Evolutionary conservation across 2,888 invertebrate species (phyloP), one percentile per base, ranked within the genome.

Genomic region (Thymelicus sylvestris): DNA sequence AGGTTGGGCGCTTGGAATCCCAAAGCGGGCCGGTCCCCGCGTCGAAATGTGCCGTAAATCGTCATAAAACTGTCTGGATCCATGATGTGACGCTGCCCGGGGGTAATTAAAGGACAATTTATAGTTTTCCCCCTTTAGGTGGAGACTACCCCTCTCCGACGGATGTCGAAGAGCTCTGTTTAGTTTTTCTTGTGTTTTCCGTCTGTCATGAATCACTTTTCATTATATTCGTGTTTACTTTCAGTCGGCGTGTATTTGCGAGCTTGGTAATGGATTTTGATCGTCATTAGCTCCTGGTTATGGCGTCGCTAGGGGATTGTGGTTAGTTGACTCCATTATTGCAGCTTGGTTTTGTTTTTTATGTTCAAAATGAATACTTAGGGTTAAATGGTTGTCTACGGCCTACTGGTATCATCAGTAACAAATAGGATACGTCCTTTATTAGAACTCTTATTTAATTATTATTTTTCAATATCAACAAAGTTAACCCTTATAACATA

Each of bases 21-120:
- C 93, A 80, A 80, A 83, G 84, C 83, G 84, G 83, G 83, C 81
- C 82, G 79, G 84, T 79, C 81, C 81, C 83, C 83, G 91, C 92
- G 91, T 92, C 91, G 90, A 90, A 91, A 89, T 90, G 91, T 88
- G 91, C 87, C 90, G 91, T 92, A 92, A 92, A 92, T 92, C 90
- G 91, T 95, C 95, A 95, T 95, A 95, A 95, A 95, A 95, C 95
- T 95, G 95, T 95, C 95, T 95, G 94, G 95, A 94, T 95, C 95
- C 94, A 95, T 95, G 95, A 95, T 95, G 95, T 95, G 95, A 95
- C 95, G 94, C 93, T 93, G 94, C 94, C 94, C 94, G 87, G 90
- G 93, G 94, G 94, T 94, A 94, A 94, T 94, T 94, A 94, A 93
- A 94, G 92, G 90, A 94, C 90, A 93, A 94, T 94, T 94, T 94